A percentile compares a stretch with the other conserved stretches of the same genome.
Conservation (phyloP, 2,888 invertebrate species). For the Ichneumoninae sp. region DNA sequence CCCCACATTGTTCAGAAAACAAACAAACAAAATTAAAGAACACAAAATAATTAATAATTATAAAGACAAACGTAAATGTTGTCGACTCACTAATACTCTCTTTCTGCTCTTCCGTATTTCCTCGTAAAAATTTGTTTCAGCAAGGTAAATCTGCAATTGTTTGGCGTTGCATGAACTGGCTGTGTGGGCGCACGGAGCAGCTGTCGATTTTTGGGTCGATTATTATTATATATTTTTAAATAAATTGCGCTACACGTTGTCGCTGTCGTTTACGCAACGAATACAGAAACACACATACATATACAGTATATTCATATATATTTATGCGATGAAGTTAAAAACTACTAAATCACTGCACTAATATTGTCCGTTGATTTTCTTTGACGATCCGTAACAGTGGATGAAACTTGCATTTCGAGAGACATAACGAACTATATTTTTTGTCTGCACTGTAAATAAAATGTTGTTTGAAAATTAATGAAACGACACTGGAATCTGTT, state of each 20-base stretch:
- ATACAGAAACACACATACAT: neutral
- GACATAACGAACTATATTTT: conserved; percentile 26
- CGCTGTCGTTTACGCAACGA: neutral
- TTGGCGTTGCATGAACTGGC: conserved; percentile 83
- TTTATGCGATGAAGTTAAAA: conserved; percentile 19
- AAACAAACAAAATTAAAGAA: neutral
- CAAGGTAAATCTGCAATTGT: conserved; percentile 81
- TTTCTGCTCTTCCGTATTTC: conserved; percentile 67
- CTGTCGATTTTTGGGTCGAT: conserved; percentile 61
- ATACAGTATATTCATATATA: neutral
- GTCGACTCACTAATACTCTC: conserved; percentile 75
- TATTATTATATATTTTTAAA: conserved; percentile 17
- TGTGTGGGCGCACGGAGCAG: conserved; percentile 84
- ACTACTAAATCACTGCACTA: conserved; percentile 56
- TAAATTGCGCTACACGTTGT: neutral
- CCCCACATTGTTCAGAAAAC: conserved; percentile 8
- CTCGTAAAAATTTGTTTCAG: conserved; percentile 80
- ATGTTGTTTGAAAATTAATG: too few relatives aligned
- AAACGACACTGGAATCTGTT: too few relatives aligned
- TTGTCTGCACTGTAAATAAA: conserved; percentile 16
- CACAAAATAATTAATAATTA: conserved; percentile 24
- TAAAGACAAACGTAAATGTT: conserved; percentile 51
- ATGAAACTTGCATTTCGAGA: conserved; percentile 44
- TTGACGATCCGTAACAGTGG: conserved; percentile 46
- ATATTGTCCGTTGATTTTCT: conserved; percentile 57